Percentiles rank a stretch among this genome's conserved stretches.
Evolutionary conservation across 2,113 vertebrate species (phyloP).

Genomic region (Colistium nudipinnis): DNA sequence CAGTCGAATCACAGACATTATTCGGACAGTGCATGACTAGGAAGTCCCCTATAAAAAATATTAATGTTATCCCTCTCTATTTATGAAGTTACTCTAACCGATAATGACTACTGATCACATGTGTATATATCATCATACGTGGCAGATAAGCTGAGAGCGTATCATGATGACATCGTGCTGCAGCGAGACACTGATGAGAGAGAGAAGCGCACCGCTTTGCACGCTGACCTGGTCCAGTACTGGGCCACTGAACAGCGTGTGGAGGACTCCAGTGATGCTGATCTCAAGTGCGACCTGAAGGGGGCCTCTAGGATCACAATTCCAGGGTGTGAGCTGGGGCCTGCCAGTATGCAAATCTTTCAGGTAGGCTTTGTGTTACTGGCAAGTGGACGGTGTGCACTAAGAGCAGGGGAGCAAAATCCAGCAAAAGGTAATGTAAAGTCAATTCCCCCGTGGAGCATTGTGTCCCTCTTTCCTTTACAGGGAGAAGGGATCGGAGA

Average conservation of each 20-base stretch:
- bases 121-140: conserved; percentile 10
- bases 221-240: conserved; percentile 60
- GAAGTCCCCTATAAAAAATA: neutral
- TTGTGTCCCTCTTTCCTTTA: conserved; percentile 25
- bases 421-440: conserved; percentile 1
- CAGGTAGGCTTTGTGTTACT: conserved; percentile 57
- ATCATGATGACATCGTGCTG: conserved; percentile 59
- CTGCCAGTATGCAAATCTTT: conserved; percentile 80
- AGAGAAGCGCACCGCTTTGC: conserved; percentile 46
- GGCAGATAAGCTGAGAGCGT: conserved; percentile 66
- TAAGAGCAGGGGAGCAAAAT: conserved; percentile 11
- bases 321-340: conserved; percentile 72
- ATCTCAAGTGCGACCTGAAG: conserved; percentile 71
- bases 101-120: neutral
- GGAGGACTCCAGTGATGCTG: conserved; percentile 74
- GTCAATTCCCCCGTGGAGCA: neutral
- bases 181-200: conserved; percentile 63
- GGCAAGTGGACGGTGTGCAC: neutral
- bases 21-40: neutral
- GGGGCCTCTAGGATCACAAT: conserved; percentile 52
- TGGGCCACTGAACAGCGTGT: conserved; percentile 66
- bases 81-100: neutral
- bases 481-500: conserved; percentile 75
- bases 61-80: neutral
- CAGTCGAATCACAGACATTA: neutral